phyloP scores from a whole-genome alignment of 2,888 invertebrate species.

The Charanyca ferruginea region DNA sequence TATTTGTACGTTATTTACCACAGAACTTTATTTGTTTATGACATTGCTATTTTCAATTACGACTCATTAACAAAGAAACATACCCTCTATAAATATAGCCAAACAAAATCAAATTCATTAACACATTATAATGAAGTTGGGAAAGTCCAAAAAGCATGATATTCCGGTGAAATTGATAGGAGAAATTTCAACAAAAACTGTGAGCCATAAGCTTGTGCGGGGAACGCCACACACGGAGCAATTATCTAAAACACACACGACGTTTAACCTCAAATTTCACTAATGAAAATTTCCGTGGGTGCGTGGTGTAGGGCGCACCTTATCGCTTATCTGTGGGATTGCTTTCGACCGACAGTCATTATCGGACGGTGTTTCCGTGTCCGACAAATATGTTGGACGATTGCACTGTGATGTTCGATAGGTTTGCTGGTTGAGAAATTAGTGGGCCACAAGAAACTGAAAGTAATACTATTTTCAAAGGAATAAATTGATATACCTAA shows the following conservation, averaged over 20 bases:
- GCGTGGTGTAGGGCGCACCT: conserved; percentile 81
- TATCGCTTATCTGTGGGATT: conserved; percentile 87
- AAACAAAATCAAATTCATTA: conserved; percentile 60
- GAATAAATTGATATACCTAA: neutral
- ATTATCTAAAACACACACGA: conserved; percentile 88
- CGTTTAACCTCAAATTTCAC: conserved; percentile 88
- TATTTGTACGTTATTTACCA: neutral
- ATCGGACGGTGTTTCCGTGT: conserved; percentile 76
- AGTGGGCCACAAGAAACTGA: neutral
- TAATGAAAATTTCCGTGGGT: conserved; percentile 88
- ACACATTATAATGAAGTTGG: conserved; percentile 62
- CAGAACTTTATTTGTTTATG: too few relatives aligned
- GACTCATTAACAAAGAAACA: conserved; percentile 16
- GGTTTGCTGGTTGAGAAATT: neutral
- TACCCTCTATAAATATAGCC: conserved; percentile 4
- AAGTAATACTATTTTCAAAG: too few relatives aligned
- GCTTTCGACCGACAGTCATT: conserved; percentile 82
- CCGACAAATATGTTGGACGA: conserved; percentile 36
- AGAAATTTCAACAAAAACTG: conserved; percentile 81
- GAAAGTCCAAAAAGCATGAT: conserved; percentile 64
- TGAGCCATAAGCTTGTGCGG: conserved; percentile 76
- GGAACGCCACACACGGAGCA: conserved; percentile 83
- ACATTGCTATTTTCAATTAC: neutral
- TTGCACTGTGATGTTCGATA: conserved; percentile 28
- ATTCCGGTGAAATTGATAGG: conserved; percentile 74